Conservation (phyloP, 2,888 invertebrate species). For the Carabus problematicus region DNA sequence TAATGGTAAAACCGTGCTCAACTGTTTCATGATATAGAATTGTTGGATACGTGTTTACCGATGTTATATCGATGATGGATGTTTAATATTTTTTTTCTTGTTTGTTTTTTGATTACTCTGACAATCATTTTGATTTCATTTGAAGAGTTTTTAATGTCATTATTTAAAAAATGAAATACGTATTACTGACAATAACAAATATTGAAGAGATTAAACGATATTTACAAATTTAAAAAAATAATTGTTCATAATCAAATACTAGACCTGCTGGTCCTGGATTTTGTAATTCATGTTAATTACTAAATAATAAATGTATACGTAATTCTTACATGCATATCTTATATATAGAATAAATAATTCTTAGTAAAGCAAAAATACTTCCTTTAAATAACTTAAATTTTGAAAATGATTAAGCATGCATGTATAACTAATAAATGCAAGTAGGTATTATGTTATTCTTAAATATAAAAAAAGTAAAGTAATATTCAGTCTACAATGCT, state of each 20-base stretch:
- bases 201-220: too few relatives aligned
- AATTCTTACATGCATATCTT: background rate
- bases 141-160: background rate
- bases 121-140: slow-evolving; percentile 33
- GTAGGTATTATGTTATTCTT: too few relatives aligned
- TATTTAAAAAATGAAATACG: background rate
- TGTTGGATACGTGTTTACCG: slow-evolving; percentile 23
- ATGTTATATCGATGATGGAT: slow-evolving; percentile 34
- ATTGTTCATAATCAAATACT: too few relatives aligned
- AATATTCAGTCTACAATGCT: too few relatives aligned
- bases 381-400: too few relatives aligned
- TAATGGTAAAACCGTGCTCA: slow-evolving; percentile 60
- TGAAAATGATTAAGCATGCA: too few relatives aligned
- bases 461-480: too few relatives aligned
- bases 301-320: background rate
- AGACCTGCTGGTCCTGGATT: too few relatives aligned
- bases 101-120: slow-evolving; percentile 37
- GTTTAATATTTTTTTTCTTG: slow-evolving; percentile 38
- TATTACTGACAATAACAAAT: too few relatives aligned
- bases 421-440: too few relatives aligned
- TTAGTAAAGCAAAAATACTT: background rate
- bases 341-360: background rate
- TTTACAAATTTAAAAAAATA: too few relatives aligned
- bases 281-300: background rate
- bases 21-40: slow-evolving; percentile 56